phyloP scores from a whole-genome alignment of 2,888 invertebrate species.

The Cephonodes hylas region DNA sequence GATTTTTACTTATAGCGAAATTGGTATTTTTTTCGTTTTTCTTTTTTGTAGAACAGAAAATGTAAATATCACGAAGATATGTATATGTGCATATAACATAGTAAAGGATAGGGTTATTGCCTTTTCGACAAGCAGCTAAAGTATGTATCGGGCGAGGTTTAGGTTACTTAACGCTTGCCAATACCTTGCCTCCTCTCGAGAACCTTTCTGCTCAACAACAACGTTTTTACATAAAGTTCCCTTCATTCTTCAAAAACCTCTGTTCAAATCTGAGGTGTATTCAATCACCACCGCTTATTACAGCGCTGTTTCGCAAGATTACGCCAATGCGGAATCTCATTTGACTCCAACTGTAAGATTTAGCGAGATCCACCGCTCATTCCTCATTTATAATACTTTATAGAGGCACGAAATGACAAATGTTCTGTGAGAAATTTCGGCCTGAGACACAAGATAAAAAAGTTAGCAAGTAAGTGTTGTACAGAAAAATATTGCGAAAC shows the following conservation, averaged over 20 bases:
- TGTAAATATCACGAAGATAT: neutral
- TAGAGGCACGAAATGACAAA: slow-evolving; percentile 4
- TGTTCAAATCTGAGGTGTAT: neutral
- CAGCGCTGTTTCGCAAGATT: neutral
- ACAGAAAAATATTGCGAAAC: slow-evolving; percentile 18
- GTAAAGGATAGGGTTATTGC: too few relatives aligned
- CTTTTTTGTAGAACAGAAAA: neutral
- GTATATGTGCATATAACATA: too few relatives aligned
- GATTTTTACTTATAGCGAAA: slow-evolving; percentile 3
- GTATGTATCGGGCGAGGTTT: too few relatives aligned
- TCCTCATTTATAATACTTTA: slow-evolving; percentile 9
- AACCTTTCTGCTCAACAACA: too few relatives aligned
- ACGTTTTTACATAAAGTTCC: too few relatives aligned
- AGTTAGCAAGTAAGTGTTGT: slow-evolving; percentile 9
- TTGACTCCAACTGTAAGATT: neutral
- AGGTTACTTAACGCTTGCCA: too few relatives aligned
- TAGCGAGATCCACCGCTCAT: neutral
- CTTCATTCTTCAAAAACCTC: too few relatives aligned
- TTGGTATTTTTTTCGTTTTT: neutral
- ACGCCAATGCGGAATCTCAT: slow-evolving; percentile 1
- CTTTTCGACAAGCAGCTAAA: too few relatives aligned
- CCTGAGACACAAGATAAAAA: slow-evolving; percentile 7
- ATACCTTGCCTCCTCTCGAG: too few relatives aligned
- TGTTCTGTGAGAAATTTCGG: slow-evolving; percentile 1
- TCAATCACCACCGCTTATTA: neutral